Conservation (phyloP, 2,113 vertebrate genomes). For the Podilymbus podiceps region DNA sequence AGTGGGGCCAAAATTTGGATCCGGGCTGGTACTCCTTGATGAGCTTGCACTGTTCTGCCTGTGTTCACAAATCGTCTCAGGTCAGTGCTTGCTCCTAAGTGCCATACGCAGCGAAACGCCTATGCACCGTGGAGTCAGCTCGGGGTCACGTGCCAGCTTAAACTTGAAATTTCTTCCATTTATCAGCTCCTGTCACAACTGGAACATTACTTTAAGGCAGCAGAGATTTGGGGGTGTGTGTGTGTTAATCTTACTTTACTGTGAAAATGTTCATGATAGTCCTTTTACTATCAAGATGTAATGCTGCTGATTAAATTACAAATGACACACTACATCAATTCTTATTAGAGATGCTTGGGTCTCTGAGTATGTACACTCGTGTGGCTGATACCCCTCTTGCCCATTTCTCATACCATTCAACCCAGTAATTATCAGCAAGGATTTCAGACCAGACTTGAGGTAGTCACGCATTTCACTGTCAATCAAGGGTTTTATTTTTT, state of each 20-base stretch:
- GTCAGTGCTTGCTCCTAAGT: neutral
- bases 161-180: constrained; percentile 49
- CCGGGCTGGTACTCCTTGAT: neutral
- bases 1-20: neutral
- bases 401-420: constrained; percentile 63
- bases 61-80: neutral
- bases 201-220: constrained; percentile 49
- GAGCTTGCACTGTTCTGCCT: neutral
- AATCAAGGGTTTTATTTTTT: constrained; percentile 47
- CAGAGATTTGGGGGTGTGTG: constrained; percentile 28
- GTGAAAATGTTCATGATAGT: constrained; percentile 56
- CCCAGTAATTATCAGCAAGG: constrained; percentile 57
- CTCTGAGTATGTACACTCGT: constrained; percentile 62
- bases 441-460: constrained; percentile 45
- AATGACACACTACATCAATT: constrained; percentile 77
- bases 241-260: constrained; percentile 65
- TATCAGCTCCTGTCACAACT: constrained; percentile 56
- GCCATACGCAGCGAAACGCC: neutral
- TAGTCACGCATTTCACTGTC: constrained; percentile 56
- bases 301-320: constrained; percentile 75
- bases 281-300: constrained; percentile 74
- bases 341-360: constrained; percentile 71
- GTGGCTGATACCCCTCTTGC: constrained; percentile 35
- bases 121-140: neutral
- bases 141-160: neutral